Conservation (phyloP, 2,888 invertebrate genomes). For the Troides aeacus region DNA sequence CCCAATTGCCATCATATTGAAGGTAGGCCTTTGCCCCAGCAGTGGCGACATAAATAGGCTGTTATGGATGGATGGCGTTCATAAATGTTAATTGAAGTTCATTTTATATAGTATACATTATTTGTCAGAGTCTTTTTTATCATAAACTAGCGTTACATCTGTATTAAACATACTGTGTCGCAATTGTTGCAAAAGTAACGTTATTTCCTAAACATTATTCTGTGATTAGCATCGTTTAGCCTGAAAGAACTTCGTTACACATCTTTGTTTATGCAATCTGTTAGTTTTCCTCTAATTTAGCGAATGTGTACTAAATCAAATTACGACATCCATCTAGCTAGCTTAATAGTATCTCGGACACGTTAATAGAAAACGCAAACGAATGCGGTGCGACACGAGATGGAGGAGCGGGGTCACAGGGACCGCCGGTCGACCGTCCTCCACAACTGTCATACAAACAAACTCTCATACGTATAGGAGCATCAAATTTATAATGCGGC, state of each 20-base stretch:
- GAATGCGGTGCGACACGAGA: conserved; percentile 61
- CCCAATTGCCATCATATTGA: too few relatives aligned
- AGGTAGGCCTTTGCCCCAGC: too few relatives aligned
- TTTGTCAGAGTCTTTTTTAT: background rate
- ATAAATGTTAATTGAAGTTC: too few relatives aligned
- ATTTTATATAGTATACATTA: background rate
- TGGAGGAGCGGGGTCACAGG: conserved; percentile 57
- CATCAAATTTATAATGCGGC: conserved; percentile 78
- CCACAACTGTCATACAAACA: conserved; percentile 45
- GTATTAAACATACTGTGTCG: background rate
- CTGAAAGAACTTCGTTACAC: conserved; percentile 31
- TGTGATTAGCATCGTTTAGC: conserved; percentile 23
- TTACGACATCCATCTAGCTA: conserved; percentile 65
- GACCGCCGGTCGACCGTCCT: conserved; percentile 42
- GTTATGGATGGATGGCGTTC: too few relatives aligned
- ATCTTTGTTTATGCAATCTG: conserved; percentile 37
- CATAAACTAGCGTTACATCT: background rate
- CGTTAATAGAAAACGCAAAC: conserved; percentile 73
- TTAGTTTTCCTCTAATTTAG: conserved; percentile 52
- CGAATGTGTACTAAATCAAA: conserved; percentile 62
- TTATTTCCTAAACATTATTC: conserved; percentile 16
- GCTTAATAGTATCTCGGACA: conserved; percentile 65
- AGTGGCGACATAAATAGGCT: too few relatives aligned
- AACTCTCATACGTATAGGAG: conserved; percentile 47
- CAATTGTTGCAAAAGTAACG: background rate